Evolutionary conservation across 2,888 invertebrate genomes (phyloP).

Genomic region (Nebria salina): DNA sequence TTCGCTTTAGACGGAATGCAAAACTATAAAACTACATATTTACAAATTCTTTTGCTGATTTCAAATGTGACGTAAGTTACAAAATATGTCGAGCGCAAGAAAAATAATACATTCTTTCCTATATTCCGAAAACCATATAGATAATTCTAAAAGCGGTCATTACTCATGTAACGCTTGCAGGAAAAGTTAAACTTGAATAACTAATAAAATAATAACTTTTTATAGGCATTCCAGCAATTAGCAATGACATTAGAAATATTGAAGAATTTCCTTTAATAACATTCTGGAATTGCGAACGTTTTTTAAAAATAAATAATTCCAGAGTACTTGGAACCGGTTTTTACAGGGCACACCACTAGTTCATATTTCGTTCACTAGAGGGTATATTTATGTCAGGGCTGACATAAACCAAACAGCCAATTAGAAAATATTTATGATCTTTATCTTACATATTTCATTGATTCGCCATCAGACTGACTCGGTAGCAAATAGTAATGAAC

Average conservation of each 20-base stretch:
- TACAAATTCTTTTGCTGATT: not conserved
- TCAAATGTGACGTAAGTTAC: not conserved
- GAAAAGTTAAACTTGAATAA: not conserved
- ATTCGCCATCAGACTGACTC: not conserved
- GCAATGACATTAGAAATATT: not conserved
- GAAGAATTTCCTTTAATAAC: not conserved
- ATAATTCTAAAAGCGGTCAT: too few species aligned
- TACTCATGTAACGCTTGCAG: too few species aligned
- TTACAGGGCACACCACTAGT: not conserved
- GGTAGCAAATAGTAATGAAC: not conserved
- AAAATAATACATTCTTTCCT: too few species aligned
- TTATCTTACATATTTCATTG: not conserved
- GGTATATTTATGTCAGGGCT: conserved; percentile 15
- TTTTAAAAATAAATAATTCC: not conserved
- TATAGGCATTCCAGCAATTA: not conserved
- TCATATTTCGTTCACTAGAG: conserved; percentile 2
- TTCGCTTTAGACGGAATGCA: not conserved
- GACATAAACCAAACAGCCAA: not conserved
- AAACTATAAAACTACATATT: not conserved
- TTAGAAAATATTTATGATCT: conserved; percentile 5
- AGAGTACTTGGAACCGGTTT: conserved; percentile 10
- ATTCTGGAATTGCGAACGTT: not conserved
- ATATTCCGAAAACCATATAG: too few species aligned
- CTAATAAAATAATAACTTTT: not conserved
- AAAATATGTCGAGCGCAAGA: not conserved